Evolutionary conservation across 2,888 invertebrate species (phyloP).

Genomic region (Eilema caniola): DNA sequence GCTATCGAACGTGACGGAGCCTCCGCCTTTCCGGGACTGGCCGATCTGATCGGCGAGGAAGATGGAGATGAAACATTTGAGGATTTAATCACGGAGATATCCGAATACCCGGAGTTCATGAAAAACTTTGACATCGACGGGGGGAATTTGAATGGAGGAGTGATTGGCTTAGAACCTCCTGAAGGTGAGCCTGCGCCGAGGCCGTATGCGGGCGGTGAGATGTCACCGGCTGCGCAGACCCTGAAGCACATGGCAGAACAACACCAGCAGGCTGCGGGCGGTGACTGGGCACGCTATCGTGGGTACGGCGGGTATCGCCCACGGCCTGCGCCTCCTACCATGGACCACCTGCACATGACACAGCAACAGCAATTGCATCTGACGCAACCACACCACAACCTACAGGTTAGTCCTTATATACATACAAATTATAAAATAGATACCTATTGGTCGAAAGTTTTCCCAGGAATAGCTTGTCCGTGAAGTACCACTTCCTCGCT

Average conservation of each 20-base stretch:
- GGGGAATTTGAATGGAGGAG: slow-evolving; percentile 72
- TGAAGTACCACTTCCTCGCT: too few species aligned
- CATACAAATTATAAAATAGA: background rate
- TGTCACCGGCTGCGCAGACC: slow-evolving; percentile 97
- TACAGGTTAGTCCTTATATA: slow-evolving; percentile 88
- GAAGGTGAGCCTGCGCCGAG: slow-evolving; percentile 81
- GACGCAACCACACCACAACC: slow-evolving; percentile 92
- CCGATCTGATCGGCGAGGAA: slow-evolving; percentile 94
- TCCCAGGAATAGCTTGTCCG: too few species aligned
- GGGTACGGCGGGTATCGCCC: slow-evolving; percentile 84
- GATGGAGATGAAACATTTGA: slow-evolving; percentile 94
- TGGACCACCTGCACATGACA: slow-evolving; percentile 91
- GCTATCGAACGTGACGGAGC: slow-evolving; percentile 95
- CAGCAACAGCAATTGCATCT: slow-evolving; percentile 96
- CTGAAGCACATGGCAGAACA: slow-evolving; percentile 99
- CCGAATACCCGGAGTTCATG: slow-evolving; percentile 94
- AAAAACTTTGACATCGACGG: slow-evolving; percentile 91
- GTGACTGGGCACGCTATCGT: slow-evolving; percentile 86
- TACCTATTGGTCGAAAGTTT: background rate
- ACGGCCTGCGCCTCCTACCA: slow-evolving; percentile 74
- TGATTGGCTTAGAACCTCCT: slow-evolving; percentile 73
- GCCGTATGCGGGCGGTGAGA: slow-evolving; percentile 88
- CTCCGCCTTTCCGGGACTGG: slow-evolving; percentile 91
- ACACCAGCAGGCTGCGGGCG: slow-evolving; percentile 92
- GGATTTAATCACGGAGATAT: slow-evolving; percentile 95